Evolutionary conservation across 37 sponge, comb jelly and placozoan species (phyloP), one percentile per base, ranked within the genome.

Genomic region (Spongia lamella): DNA sequence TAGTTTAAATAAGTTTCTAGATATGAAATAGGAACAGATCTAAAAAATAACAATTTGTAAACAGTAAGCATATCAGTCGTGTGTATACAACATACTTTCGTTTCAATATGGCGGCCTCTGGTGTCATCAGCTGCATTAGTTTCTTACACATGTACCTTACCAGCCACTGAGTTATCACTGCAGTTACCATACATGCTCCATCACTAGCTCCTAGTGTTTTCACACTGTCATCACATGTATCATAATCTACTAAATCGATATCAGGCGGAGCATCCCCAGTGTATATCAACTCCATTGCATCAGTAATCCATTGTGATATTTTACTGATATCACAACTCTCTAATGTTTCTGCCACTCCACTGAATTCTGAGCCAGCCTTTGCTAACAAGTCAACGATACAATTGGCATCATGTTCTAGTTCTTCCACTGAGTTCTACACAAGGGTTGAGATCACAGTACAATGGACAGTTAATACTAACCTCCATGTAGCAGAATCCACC

Each of bases 71-170:
- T 19, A 52, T 15, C 17, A 19, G 16, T 19, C 53, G 17, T 19
- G 15, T 17, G 15, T 52, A 52, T 17, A n/a, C n/a, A n/a, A 22
- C 60, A 58, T 29, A 27, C 25, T 68, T 75, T 3, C 82, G 58
- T 13, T 85, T 54, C 35, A 85, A 54, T 29, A 71, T 81, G 58
- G 88, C n/a, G 15, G 85, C 93, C 38, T 92, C 93, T 7, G 78
- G 69, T 17, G 89, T 84, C 83, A 86, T 79, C 53, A 92, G 49
- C 67, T 92, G 85, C 83, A 92, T 78, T 43, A 92, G 67, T 5
- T 62, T 34, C 57, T 82, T 86, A 56, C 62, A 59, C 49, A 90
- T 50, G 40, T 70, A 61, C 32, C 76, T 55, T 26, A 85, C 82
- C 36, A 89, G 54, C 90, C 85, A 80, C 57, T 89, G 90, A 30